These are phyloP conservation scores for Nasua narica DNA, from an alignment of 2,797 vertebrate species.

Conservation along the genomic window DNA sequence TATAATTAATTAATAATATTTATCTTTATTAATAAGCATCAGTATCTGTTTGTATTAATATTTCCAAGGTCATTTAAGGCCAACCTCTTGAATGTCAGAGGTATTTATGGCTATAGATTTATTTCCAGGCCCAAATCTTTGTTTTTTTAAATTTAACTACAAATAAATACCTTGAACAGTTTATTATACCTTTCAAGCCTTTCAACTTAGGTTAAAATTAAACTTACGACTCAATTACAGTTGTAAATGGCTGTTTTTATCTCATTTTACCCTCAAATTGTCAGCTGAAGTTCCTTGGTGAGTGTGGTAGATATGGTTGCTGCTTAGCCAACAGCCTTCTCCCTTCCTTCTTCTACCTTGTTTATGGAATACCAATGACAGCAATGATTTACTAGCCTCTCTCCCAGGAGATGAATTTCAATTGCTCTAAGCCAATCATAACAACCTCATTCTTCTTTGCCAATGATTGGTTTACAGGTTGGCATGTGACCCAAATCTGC, in stretches of 20 bases:
- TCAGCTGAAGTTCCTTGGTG: neutral
- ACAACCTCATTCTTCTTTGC: neutral
- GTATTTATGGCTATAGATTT: neutral
- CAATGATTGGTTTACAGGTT: neutral
- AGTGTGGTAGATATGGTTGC: neutral
- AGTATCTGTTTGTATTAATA: neutral
- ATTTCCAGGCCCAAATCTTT: neutral
- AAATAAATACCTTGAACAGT: neutral
- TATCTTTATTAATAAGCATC: neutral
- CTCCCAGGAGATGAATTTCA: neutral
- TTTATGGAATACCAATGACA: neutral
- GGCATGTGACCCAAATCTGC: neutral
- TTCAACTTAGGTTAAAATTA: neutral
- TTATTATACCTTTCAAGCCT: neutral
- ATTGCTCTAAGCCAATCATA: neutral
- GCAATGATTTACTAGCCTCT: neutral
- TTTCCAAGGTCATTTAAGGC: neutral
- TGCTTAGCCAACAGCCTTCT: neutral
- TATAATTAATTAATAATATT: neutral
- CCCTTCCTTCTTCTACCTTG: neutral
- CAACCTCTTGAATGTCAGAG: neutral
- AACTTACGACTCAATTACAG: neutral
- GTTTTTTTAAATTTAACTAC: neutral
- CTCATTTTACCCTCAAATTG: neutral
- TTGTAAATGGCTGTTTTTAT: neutral